phyloP scores from a whole-genome alignment of 2,797 vertebrate genomes.

The Philypnodon macrostomus region DNA sequence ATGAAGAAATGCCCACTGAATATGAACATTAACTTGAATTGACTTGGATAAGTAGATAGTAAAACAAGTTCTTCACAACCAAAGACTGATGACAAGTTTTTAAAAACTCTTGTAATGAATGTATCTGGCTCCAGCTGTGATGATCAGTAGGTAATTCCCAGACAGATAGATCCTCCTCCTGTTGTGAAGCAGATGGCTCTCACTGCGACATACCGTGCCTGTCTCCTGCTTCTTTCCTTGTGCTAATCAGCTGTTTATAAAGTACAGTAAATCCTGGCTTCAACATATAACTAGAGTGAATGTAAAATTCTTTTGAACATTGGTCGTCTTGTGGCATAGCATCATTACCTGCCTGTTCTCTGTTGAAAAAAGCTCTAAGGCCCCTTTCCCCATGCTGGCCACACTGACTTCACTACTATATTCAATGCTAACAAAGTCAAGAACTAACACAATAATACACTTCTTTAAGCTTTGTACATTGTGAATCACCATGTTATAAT shows the following conservation, averaged over 20 bases:
- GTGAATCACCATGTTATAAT: constrained; percentile 42
- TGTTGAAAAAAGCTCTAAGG: no score
- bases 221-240: constrained; percentile 50
- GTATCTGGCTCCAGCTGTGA: constrained; percentile 54
- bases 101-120: constrained; percentile 32
- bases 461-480: constrained; percentile 24
- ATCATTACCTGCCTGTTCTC: no score
- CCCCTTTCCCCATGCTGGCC: no score
- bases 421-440: no score
- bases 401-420: no score
- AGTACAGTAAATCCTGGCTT: constrained; percentile 38
- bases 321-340: no score
- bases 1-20: neutral
- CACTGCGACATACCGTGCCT: constrained; percentile 50
- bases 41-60: no score
- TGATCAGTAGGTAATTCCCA: constrained; percentile 66
- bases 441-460: neutral
- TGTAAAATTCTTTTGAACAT: constrained; percentile 1
- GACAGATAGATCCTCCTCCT: constrained; percentile 64
- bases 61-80: constrained; percentile 7
- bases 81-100: constrained; percentile 32
- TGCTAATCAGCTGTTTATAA: constrained; percentile 61
- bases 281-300: constrained; percentile 13
- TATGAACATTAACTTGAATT: no score
- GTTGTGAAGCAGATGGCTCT: constrained; percentile 65